phyloP scores from a whole-genome alignment of 1,140 invertebrate species.

The Manduca sexta region DNA sequence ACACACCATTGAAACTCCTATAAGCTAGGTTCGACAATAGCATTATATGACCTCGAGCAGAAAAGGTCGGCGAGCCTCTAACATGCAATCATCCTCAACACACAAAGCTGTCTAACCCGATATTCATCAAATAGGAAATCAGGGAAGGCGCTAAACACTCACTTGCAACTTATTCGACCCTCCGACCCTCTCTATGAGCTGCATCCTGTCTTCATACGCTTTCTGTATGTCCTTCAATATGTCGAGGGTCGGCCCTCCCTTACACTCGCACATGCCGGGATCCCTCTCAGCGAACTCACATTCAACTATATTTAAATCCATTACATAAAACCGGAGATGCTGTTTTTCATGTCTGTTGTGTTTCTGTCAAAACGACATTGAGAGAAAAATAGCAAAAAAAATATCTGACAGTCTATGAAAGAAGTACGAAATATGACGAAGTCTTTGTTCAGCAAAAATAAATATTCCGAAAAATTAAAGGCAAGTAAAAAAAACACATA shows the following conservation, averaged over 20 bases:
- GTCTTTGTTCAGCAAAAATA: no score
- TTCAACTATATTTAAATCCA: slow-evolving; percentile 28
- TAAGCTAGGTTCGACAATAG: no score
- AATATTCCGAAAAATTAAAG: no score
- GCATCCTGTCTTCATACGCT: slow-evolving; percentile 37
- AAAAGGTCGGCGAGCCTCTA: no score
- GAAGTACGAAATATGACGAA: no score
- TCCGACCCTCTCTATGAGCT: slow-evolving; percentile 18
- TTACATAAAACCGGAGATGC: slow-evolving; percentile 5
- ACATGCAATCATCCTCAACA: no score
- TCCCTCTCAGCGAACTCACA: slow-evolving; percentile 23
- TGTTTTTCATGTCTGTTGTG: background rate
- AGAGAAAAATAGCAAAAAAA: no score
- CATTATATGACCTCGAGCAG: no score
- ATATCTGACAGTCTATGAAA: no score
- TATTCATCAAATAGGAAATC: background rate
- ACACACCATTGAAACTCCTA: no score
- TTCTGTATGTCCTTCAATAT: slow-evolving; percentile 39
- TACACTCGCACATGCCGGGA: slow-evolving; percentile 23
- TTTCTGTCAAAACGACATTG: no score
- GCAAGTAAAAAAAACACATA: no score
- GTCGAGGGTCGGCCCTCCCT: slow-evolving; percentile 25
- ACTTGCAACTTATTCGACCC: slow-evolving; percentile 11
- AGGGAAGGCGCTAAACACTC: background rate
- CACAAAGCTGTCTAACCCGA: background rate